Evolutionary conservation across 1,140 invertebrate genomes (phyloP).

Genomic region (Drosophila sturtevanti): DNA sequence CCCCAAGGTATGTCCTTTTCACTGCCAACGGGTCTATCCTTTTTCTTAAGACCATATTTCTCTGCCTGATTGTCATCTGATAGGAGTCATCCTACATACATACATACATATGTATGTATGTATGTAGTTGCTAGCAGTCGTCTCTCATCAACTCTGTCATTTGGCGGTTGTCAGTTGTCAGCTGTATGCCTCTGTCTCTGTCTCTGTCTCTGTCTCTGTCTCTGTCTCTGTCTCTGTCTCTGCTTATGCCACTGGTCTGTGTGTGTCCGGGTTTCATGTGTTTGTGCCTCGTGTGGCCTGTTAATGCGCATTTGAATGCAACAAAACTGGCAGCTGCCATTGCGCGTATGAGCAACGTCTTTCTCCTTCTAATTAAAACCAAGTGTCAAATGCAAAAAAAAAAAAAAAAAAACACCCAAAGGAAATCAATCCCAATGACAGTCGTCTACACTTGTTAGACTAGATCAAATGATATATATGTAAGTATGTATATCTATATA

Average conservation of each 20-base stretch:
- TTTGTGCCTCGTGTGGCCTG: conserved; percentile 58
- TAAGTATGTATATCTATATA: too few species aligned
- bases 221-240: too few species aligned
- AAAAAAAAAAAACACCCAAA: neutral
- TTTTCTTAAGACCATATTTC: too few species aligned
- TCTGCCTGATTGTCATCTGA: too few species aligned
- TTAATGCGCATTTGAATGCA: conserved; percentile 68
- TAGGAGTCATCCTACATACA: neutral
- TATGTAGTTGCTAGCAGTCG: conserved; percentile 11
- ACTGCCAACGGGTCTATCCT: too few species aligned
- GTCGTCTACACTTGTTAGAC: too few species aligned
- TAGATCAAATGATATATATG: too few species aligned
- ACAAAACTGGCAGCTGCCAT: conserved; percentile 27
- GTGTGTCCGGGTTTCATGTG: neutral
- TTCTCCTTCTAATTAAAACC: conserved; percentile 29
- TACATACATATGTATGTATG: neutral
- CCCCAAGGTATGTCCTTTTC: too few species aligned
- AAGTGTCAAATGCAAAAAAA: neutral
- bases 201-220: too few species aligned
- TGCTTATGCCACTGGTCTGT: too few species aligned
- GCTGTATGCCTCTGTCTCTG: conserved; percentile 38
- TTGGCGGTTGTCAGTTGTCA: conserved; percentile 67
- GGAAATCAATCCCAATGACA: too few species aligned
- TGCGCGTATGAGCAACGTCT: conserved; percentile 15
- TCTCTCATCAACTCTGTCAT: conserved; percentile 40